Percentiles rank a stretch among this genome's conserved stretches.
phyloP scores from a whole-genome alignment of 2,113 vertebrate genomes.

The Aptenodytes forsteri region DNA sequence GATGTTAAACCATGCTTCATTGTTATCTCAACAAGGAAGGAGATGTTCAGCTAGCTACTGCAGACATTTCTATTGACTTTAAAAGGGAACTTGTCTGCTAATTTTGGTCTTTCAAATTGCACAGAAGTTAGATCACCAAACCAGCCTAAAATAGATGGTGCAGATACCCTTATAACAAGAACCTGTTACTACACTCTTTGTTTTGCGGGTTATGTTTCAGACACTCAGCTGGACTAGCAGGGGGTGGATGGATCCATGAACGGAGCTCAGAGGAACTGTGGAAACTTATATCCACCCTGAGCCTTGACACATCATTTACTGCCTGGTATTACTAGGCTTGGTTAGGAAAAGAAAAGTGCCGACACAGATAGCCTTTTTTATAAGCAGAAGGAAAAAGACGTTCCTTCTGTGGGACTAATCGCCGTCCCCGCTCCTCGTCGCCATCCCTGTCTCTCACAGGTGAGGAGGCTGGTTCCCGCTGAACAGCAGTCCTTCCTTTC shows the following conservation, averaged over 20 bases:
- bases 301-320: background rate
- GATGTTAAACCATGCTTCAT: background rate
- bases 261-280: background rate
- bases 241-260: background rate
- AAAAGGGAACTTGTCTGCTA: background rate
- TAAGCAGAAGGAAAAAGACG: background rate
- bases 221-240: background rate
- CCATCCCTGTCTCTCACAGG: background rate
- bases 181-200: background rate
- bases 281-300: background rate
- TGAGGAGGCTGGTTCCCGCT: background rate
- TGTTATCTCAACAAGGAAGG: background rate
- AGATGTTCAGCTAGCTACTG: background rate
- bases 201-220: background rate
- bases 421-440: rapidly evolving
- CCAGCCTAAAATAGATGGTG: background rate
- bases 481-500: background rate
- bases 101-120: background rate
- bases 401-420: background rate
- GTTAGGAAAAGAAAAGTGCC: background rate
- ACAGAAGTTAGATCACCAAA: background rate
- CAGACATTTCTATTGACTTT: background rate
- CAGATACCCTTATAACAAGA: background rate
- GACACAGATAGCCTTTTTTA: background rate
- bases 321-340: background rate